Percentiles rank a stretch among this genome's conserved stretches.
These are phyloP conservation scores for Coecobrya sp. DNA, from an alignment of 2,888 invertebrate species.

Conservation along the genomic window DNA sequence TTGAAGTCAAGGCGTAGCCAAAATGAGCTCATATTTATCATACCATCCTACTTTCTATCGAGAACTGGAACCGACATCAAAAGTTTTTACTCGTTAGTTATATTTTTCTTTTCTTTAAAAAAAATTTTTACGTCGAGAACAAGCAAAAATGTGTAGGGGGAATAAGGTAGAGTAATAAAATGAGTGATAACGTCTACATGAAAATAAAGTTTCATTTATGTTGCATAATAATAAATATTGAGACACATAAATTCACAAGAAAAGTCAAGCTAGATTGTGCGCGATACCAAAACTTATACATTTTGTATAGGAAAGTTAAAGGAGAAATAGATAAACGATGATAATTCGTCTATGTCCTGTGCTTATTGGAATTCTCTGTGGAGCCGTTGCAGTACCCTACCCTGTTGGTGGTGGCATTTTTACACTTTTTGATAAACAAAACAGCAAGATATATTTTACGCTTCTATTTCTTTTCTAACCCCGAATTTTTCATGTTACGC, in stretches of 20 bases:
- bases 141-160: neutral
- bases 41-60: slow-evolving; percentile 46
- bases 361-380: neutral
- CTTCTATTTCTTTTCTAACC: slow-evolving; percentile 6
- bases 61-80: slow-evolving; percentile 37
- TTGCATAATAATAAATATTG: neutral
- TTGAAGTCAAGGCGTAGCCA: slow-evolving; percentile 59
- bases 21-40: slow-evolving; percentile 72
- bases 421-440: slow-evolving; percentile 36
- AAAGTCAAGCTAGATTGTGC: neutral
- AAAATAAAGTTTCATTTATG: neutral
- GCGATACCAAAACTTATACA: neutral
- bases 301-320: neutral
- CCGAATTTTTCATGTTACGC: slow-evolving; percentile 51
- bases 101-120: neutral
- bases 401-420: slow-evolving; percentile 48
- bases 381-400: neutral
- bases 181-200: neutral
- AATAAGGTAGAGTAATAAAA: slow-evolving; percentile 19
- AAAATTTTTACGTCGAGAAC: neutral
- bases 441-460: slow-evolving; percentile 16
- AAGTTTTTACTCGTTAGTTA: slow-evolving; percentile 5
- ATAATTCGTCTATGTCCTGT: neutral
- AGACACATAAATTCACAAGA: neutral
- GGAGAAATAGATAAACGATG: neutral